Percentiles rank a stretch among this genome's conserved stretches.
These are phyloP conservation scores for Bettongia penicillata DNA, from an alignment of 2,113 vertebrate species.

Conservation along the genomic window DNA sequence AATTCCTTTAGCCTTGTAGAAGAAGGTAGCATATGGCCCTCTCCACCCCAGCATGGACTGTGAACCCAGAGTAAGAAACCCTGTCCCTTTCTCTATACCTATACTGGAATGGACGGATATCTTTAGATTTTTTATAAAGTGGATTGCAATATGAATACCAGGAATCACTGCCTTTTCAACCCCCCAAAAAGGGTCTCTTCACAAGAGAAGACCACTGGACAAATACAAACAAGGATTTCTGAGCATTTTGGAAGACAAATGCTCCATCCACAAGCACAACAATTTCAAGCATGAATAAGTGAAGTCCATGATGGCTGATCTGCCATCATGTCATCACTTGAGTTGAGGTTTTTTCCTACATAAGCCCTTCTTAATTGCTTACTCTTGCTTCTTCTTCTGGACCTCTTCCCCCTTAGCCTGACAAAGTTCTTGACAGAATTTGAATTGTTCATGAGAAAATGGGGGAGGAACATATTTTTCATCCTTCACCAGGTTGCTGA, in stretches of 20 bases:
- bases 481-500: conserved; percentile 78
- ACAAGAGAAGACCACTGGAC: not conserved
- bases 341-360: not conserved
- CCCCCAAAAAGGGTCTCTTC: not conserved
- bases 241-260: not conserved
- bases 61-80: not conserved
- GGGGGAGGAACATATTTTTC: conserved; percentile 77
- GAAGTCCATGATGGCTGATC: not conserved
- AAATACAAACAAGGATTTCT: conserved; percentile 9
- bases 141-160: not conserved
- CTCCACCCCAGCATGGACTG: not conserved
- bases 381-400: conserved; percentile 76
- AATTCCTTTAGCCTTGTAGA: not conserved
- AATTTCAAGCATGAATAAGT: not conserved
- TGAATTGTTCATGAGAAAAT: conserved; percentile 76
- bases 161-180: not conserved
- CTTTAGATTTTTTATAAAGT: not conserved
- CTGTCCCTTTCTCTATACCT: not conserved
- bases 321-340: not conserved
- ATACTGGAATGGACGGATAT: not conserved
- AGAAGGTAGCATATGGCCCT: not conserved
- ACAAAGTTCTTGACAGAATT: conserved; percentile 78
- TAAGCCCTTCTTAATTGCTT: conserved; percentile 49
- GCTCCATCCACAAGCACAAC: not conserved
- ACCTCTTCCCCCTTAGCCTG: conserved; percentile 59